A percentile compares a stretch with the other conserved stretches of the same genome.
Evolutionary conservation across 37 sponge, comb jelly and placozoan genomes (phyloP).

Genomic region (Cladorhizidae sp.): DNA sequence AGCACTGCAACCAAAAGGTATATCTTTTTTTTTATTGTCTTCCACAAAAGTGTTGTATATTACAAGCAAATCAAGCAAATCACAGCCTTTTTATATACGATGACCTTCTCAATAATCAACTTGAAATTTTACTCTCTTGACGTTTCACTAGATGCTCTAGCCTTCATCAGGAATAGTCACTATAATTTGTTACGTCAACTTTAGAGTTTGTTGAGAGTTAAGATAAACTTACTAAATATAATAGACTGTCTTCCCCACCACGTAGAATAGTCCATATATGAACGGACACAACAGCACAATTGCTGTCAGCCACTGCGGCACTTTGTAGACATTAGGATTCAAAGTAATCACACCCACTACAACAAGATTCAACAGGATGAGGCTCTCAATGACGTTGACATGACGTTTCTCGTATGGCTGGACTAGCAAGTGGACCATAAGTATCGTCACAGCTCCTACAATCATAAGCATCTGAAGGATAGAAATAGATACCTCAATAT

Average conservation of each 20-base stretch:
- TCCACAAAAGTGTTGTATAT: too few relatives aligned
- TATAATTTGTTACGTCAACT: too few relatives aligned
- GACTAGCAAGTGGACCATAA: slow-evolving; percentile 48
- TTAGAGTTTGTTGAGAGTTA: not conserved
- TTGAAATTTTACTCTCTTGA: too few relatives aligned
- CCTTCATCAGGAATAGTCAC: too few relatives aligned
- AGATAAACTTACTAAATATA: slow-evolving; percentile 2
- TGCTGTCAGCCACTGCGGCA: slow-evolving; percentile 34
- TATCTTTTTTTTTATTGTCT: too few relatives aligned
- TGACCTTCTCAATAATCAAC: too few relatives aligned
- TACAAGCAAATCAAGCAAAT: too few relatives aligned
- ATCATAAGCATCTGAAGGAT: slow-evolving; percentile 45
- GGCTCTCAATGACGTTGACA: slow-evolving; percentile 71
- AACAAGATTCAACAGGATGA: slow-evolving; percentile 51
- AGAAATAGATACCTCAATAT: too few relatives aligned
- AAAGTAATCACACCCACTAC: slow-evolving; percentile 53
- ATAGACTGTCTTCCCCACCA: slow-evolving; percentile 4
- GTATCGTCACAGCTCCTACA: slow-evolving; percentile 33
- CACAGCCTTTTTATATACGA: too few relatives aligned
- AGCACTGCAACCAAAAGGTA: too few relatives aligned
- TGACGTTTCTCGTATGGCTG: slow-evolving; percentile 61
- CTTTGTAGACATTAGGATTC: slow-evolving; percentile 10
- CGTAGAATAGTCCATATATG: slow-evolving; percentile 30
- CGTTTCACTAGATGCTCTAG: too few relatives aligned
- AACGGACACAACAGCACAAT: slow-evolving; percentile 61